Evolutionary conservation across 2,797 vertebrate genomes (phyloP), one percentile per base, ranked within the genome.

Genomic region (Chrysocyon brachyurus): DNA sequence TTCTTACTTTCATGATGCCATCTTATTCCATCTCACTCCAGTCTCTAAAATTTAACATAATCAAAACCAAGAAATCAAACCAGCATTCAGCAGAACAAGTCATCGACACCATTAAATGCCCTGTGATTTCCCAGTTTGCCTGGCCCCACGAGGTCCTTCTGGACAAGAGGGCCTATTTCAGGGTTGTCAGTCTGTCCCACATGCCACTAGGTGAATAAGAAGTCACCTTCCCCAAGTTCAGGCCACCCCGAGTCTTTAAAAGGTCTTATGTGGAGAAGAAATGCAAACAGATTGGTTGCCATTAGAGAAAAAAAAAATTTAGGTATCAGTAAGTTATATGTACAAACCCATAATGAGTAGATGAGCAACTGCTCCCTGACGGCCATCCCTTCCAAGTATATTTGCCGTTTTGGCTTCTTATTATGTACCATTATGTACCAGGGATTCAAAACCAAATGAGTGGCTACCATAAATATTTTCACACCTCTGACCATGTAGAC

Each of bases 331-430:
- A 8, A 54, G 28, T 5, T 19, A 28, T 66, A 9, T 8, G 56
- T 8, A 26, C 12, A 6, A 28, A 5, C 11, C 24, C 16, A 17
- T 12, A 10, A 17, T 0, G 49, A 54, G 72, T 3, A 9, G 28
- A 14, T 2, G 0, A n/a, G 56, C 84, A 22, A 6, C 33, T 0
- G 6, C 64, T 3, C n/a, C 12, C 31, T 2, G 33, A n/a, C 0
- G 1, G 28, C 15, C 31, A 9, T 19, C 36, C 66, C 49, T n/a
- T 31, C 70, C 16, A 21, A 33, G 52, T 10, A 2, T 2, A 2
- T 21, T 14, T 31, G 31, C 28, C 77, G 16, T 9, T 28, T 61
- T 31, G 6, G 28, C 15, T 26, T 49, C 75, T 63, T 17, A 54
- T 31, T 22, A 7, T n/a, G 2, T 31, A 83, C 63, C 31, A 54